Conservation (phyloP, 1,140 invertebrate genomes). For the Drosophila sechellia region DNA sequence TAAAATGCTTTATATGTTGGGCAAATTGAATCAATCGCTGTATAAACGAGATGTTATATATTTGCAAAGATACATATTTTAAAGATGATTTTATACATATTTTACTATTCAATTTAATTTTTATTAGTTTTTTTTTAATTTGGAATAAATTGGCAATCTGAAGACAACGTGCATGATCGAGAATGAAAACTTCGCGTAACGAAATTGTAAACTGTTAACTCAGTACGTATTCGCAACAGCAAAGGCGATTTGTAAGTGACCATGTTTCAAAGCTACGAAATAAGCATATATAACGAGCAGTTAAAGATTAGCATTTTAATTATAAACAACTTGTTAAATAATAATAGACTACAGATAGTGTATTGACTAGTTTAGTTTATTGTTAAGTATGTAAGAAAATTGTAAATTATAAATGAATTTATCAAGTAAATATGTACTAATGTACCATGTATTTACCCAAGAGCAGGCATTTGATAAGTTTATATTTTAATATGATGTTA, state of each 20-base stretch:
- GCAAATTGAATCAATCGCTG: constrained; percentile 60
- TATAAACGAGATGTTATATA: constrained; percentile 63
- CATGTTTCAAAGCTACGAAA: constrained; percentile 51
- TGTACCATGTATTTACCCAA: constrained; percentile 60
- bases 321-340: constrained; percentile 76
- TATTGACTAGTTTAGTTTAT: constrained; percentile 67
- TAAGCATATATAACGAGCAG: constrained; percentile 60
- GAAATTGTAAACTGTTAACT: constrained; percentile 51
- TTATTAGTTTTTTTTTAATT: constrained; percentile 26
- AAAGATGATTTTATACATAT: constrained; percentile 30
- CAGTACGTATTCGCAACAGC: constrained; percentile 30
- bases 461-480: constrained; percentile 68
- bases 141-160: constrained; percentile 62
- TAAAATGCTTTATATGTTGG: constrained; percentile 51
- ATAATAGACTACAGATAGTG: constrained; percentile 67
- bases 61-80: constrained; percentile 40
- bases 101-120: constrained; percentile 14
- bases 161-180: constrained; percentile 16
- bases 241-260: constrained; percentile 38
- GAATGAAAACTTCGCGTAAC: constrained; percentile 27
- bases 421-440: constrained; percentile 75
- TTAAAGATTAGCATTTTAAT: constrained; percentile 79
- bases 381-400: constrained; percentile 70
- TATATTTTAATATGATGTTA: constrained; percentile 67
- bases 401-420: constrained; percentile 79